Percentiles rank a stretch among this genome's conserved stretches.
phyloP scores from a whole-genome alignment of 2,113 vertebrate species.

The Synodontis membranacea region DNA sequence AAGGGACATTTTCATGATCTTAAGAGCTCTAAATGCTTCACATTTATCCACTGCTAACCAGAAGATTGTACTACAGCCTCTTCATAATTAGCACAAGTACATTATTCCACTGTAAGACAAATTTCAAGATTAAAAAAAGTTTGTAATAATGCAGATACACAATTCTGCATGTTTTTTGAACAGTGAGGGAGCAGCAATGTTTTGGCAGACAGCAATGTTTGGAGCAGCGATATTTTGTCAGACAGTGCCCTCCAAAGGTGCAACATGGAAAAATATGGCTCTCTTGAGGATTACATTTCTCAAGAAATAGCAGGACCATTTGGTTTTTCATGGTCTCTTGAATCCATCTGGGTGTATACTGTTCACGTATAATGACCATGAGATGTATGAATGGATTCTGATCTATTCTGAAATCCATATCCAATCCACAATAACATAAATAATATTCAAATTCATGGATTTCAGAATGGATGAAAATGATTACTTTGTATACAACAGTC shows the following conservation, averaged over 20 bases:
- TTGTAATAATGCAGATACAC: not conserved
- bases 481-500: not conserved
- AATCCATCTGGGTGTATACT: conserved; percentile 12
- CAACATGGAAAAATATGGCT: not conserved
- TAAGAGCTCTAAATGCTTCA: not conserved
- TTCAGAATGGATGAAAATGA: not conserved
- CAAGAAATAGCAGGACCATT: not conserved
- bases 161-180: not conserved
- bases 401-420: no score
- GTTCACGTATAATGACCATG: no score
- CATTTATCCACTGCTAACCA: not conserved
- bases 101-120: not conserved
- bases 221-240: conserved; percentile 22
- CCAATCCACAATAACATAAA: no score
- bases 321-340: not conserved
- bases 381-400: no score
- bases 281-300: not conserved
- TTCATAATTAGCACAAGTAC: not conserved
- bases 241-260: conserved; percentile 51
- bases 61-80: not conserved
- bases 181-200: conserved; percentile 10
- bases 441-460: conserved; percentile 9
- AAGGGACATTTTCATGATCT: conserved; percentile 8
- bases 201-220: no score
- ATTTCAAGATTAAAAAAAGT: not conserved